Percentiles rank a stretch among this genome's conserved stretches.
Conservation (phyloP, 2,797 vertebrate genomes). For the Bradypus variegatus region DNA sequence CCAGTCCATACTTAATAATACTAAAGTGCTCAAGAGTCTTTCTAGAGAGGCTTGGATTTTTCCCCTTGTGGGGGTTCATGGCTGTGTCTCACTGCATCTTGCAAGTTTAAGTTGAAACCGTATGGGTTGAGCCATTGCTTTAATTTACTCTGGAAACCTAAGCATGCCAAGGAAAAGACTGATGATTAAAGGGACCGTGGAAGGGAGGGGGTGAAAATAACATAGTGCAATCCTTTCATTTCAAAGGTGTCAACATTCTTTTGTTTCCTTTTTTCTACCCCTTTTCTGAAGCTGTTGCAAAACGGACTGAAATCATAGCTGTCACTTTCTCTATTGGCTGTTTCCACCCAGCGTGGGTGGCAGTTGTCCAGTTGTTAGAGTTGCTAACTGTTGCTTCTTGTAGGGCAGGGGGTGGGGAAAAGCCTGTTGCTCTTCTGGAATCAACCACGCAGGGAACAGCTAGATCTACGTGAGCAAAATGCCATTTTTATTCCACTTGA, state of each 20-base stretch:
- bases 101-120: not conserved
- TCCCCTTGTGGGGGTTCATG: not conserved
- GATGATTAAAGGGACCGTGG: not conserved
- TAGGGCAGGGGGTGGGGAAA: not conserved
- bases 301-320: not conserved
- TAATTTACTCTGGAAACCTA: not conserved
- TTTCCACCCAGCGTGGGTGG: not conserved
- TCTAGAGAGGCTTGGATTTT: too few species aligned
- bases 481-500: slow-evolving; percentile 18
- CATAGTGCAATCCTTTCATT: not conserved
- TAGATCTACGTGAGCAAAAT: slow-evolving; percentile 16
- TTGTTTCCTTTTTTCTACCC: not conserved
- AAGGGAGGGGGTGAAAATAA: not conserved
- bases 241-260: not conserved
- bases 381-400: slow-evolving; percentile 47
- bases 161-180: not conserved
- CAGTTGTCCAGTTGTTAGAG: slow-evolving; percentile 42
- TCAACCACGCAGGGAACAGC: slow-evolving; percentile 10
- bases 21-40: not conserved
- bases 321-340: not conserved
- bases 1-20: not conserved
- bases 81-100: not conserved
- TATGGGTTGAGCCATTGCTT: not conserved
- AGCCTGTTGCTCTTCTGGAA: slow-evolving; percentile 65
- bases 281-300: not conserved